Conservation (phyloP, 2,797 vertebrate genomes). For the Lepilemur ruficaudatus region DNA sequence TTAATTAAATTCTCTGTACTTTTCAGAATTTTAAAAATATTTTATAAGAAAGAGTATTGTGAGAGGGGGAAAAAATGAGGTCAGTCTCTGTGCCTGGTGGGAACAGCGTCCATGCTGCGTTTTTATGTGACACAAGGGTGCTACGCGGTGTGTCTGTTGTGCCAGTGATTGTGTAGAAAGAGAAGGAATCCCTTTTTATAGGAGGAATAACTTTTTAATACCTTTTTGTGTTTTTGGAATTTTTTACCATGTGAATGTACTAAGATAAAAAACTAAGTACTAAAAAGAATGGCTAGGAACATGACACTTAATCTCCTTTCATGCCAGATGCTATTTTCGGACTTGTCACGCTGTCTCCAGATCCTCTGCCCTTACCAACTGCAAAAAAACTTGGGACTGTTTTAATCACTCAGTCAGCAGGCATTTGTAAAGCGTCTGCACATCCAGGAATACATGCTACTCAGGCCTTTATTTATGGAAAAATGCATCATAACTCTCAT, state of each 20-base stretch:
- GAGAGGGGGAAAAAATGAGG: not conserved
- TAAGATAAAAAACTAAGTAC: not conserved
- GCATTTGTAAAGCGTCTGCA: not conserved
- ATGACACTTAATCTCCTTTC: not conserved
- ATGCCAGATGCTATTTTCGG: not conserved
- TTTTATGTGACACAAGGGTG: not conserved
- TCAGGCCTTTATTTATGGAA: not conserved
- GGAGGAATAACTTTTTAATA: not conserved
- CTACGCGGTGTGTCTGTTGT: not conserved
- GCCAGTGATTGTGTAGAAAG: not conserved
- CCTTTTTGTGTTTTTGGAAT: not conserved
- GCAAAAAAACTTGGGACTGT: not conserved
- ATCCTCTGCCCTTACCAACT: not conserved
- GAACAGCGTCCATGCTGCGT: fast-evolving
- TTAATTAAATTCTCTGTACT: not conserved
- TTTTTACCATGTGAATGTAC: not conserved
- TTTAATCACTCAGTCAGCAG: not conserved
- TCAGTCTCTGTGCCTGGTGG: fast-evolving
- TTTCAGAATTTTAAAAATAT: not conserved
- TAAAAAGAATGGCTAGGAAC: not conserved
- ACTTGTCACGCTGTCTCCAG: not conserved
- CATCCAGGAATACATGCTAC: not conserved
- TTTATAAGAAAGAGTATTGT: not conserved
- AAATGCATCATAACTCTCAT: not conserved
- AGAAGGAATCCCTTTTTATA: not conserved